phyloP scores from a whole-genome alignment of 2,113 vertebrate genomes.

The Myiagra hebetior region DNA sequence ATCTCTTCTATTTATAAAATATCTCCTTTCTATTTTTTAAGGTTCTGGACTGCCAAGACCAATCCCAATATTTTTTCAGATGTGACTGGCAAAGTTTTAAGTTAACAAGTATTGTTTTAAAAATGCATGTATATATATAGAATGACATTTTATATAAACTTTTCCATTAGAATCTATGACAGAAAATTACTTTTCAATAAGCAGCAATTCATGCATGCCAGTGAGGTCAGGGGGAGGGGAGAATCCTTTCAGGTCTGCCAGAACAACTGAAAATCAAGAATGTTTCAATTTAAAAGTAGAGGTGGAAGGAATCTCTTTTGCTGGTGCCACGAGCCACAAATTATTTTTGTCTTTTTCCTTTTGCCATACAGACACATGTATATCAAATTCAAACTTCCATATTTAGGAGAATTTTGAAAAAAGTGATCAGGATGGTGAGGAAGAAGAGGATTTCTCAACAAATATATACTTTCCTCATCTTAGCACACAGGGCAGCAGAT shows the following conservation, averaged over 20 bases:
- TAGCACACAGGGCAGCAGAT: background rate
- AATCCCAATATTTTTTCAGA: slow-evolving; percentile 18
- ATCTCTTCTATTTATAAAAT: background rate
- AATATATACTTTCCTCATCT: background rate
- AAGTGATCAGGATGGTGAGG: background rate
- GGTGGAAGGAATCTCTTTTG: slow-evolving; percentile 5
- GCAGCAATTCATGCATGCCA: background rate
- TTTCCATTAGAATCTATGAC: slow-evolving; percentile 47
- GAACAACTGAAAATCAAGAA: slow-evolving; percentile 43
- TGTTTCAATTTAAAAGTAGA: slow-evolving; percentile 22
- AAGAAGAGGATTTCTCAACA: background rate
- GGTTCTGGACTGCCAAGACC: background rate
- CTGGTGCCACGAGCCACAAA: background rate
- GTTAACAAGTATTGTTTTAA: background rate
- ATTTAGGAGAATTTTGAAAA: background rate
- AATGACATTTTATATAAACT: slow-evolving; percentile 22
- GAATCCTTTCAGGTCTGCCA: slow-evolving; percentile 45
- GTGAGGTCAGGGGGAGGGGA: slow-evolving; percentile 37
- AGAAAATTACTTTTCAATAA: slow-evolving; percentile 64
- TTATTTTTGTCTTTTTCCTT: background rate
- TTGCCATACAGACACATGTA: background rate
- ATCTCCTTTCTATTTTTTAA: background rate
- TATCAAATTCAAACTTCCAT: background rate
- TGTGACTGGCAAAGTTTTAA: background rate
- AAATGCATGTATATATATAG: background rate